Conservation (phyloP, 2,888 invertebrate genomes). For the Drosophila picticornis region DNA sequence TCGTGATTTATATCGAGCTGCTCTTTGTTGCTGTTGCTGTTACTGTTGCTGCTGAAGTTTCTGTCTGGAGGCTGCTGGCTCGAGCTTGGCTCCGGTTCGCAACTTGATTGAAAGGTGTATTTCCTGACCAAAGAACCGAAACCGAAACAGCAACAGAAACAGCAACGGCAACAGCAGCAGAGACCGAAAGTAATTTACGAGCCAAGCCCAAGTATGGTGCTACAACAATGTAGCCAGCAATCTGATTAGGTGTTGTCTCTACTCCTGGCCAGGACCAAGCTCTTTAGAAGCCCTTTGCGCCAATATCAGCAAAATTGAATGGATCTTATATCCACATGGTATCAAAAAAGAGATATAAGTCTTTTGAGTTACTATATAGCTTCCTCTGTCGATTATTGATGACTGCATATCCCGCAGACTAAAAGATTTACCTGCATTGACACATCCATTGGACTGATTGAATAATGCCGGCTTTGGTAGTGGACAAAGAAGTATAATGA, state of each 20-base stretch:
- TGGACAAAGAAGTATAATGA: not conserved
- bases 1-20: slow-evolving; percentile 61
- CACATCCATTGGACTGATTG: slow-evolving; percentile 17
- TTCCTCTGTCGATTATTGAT: slow-evolving; percentile 10
- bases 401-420: slow-evolving; percentile 5
- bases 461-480: not conserved
- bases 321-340: slow-evolving; percentile 13
- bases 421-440: not conserved
- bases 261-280: slow-evolving; percentile 19
- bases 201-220: slow-evolving; percentile 6
- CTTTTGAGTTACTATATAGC: slow-evolving; percentile 13
- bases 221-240: slow-evolving; percentile 27
- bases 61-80: slow-evolving; percentile 24
- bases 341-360: slow-evolving; percentile 16
- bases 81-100: slow-evolving; percentile 28
- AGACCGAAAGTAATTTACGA: slow-evolving; percentile 48
- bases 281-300: not conserved
- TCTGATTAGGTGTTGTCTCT: slow-evolving; percentile 14
- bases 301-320: slow-evolving; percentile 11
- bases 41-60: slow-evolving; percentile 18
- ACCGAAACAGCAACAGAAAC: slow-evolving; percentile 16
- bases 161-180: slow-evolving; percentile 16
- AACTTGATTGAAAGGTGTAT: slow-evolving; percentile 50
- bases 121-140: slow-evolving; percentile 42
- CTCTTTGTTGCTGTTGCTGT: slow-evolving; percentile 21